Evolutionary conservation across 2,888 invertebrate genomes (phyloP).

Genomic region (Unio pictorum): DNA sequence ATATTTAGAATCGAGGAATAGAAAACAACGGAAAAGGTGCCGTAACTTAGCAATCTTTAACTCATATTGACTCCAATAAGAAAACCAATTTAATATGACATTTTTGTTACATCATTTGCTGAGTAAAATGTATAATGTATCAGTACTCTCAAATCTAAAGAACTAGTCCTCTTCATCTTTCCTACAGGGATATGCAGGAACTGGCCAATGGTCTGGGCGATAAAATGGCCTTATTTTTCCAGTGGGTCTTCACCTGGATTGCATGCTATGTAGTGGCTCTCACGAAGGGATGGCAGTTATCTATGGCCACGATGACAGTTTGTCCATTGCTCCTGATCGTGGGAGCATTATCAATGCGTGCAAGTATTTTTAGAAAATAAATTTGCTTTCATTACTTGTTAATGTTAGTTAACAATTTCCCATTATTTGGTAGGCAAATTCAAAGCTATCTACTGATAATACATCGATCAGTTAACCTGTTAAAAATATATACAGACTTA

Average conservation of each 20-base stretch:
- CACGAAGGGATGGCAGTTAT: slow-evolving; percentile 74
- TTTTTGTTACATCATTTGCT: no score
- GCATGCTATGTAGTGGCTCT: slow-evolving; percentile 73
- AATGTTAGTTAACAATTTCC: not conserved
- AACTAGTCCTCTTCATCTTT: not conserved
- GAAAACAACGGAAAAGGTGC: no score
- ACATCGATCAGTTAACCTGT: not conserved
- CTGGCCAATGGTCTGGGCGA: slow-evolving; percentile 74
- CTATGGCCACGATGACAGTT: slow-evolving; percentile 66
- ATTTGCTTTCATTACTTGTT: not conserved
- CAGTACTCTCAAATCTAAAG: no score
- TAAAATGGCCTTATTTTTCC: slow-evolving; percentile 72
- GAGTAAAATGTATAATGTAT: no score
- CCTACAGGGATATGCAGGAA: slow-evolving; percentile 73
- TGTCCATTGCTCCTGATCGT: slow-evolving; percentile 7
- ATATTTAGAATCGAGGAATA: no score
- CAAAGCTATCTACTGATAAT: not conserved
- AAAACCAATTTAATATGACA: no score
- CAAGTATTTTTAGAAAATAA: not conserved
- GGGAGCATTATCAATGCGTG: not conserved
- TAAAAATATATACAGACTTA: not conserved
- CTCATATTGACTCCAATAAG: not conserved
- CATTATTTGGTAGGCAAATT: not conserved
- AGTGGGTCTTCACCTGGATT: slow-evolving; percentile 71
- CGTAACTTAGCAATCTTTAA: not conserved